Base-by-base conservation (phyloP, 2,888 invertebrate genomes). In the Diarsia mendica region DNA sequence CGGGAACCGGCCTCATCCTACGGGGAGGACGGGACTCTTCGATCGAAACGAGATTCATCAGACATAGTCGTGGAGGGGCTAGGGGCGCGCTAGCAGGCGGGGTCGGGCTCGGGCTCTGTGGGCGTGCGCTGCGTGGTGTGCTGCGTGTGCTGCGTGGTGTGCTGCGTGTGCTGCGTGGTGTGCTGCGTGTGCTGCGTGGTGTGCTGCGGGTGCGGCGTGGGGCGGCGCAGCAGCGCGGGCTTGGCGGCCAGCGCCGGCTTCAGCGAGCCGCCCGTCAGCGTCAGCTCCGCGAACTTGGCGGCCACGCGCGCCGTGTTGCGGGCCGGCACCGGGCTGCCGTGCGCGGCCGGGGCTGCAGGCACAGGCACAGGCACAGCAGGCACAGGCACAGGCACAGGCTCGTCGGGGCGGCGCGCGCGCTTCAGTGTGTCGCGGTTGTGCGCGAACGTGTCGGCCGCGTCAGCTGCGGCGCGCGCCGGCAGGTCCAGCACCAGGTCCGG, bases 401-500 rank as follows among this genome's bases (percentile, higher is more conserved):
- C 86, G 79, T 87, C 81, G 73, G 55, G 89, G 89, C 88, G 80
- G 87, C 86, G 88, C 71, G 90, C 71, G 70, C 67, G 67, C 88
- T 91, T 92, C 75, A 95, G 93, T 88, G 96, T 95, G 91, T 94
- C 94, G 67, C 93, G 91, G 90, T 94, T 94, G 90, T 92, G 94
- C 74, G 91, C 90, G 91, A 95, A 95, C 49, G 93, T 91, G 91
- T 96, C 95, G 74, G 96, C 88, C 49, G 89, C 89, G 74, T 89
- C 88, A 77, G 88, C 78, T 77, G 89, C 86, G 79, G 89, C 93
- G 90, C 90, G 96, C 89, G 97, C 95, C n/a, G 98, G 98, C 87
- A 98, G 95, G 94, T 98, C 98, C 97, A 98, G 98, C 83, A 98
- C 98, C 76, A 98, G 96, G 95, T 98, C 98, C 3, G 98, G 98